These are phyloP conservation scores for Hydra vulgaris DNA, from an alignment of 30 jellyfish, hydroid and myxozoan species.

Conservation along the genomic window DNA sequence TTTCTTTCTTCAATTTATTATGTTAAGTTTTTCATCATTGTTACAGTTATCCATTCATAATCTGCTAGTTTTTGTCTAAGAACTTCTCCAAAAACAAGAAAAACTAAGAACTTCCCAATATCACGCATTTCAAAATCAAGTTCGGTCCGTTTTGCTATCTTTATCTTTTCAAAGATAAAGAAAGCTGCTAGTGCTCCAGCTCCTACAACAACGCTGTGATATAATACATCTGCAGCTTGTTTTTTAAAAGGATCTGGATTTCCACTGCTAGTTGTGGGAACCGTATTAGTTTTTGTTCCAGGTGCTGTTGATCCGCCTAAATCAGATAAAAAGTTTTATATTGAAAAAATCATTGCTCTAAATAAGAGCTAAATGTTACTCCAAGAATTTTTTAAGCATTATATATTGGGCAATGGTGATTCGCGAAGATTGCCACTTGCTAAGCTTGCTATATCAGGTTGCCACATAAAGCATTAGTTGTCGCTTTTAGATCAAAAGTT, in stretches of 20 bases:
- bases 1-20: background rate
- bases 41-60: background rate
- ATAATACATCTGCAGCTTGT: background rate
- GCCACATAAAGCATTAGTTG: no score
- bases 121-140: background rate
- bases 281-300: background rate
- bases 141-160: background rate
- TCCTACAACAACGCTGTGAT: background rate
- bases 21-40: background rate
- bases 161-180: background rate
- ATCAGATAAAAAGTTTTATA: no score
- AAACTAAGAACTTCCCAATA: background rate
- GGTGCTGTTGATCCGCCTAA: background rate
- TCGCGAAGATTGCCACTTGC: no score
- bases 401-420: no score
- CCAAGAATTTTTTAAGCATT: no score
- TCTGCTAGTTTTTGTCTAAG: background rate
- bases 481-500: no score
- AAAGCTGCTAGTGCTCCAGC: background rate
- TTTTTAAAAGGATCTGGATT: background rate
- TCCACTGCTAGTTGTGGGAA: no score
- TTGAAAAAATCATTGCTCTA: no score
- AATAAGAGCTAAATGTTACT: no score
- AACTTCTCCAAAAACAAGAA: background rate
- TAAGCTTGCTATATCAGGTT: no score